Percentiles rank a stretch among this genome's conserved stretches.
Evolutionary conservation across 2,797 vertebrate species (phyloP).

Genomic region (Smutsia gigantea): DNA sequence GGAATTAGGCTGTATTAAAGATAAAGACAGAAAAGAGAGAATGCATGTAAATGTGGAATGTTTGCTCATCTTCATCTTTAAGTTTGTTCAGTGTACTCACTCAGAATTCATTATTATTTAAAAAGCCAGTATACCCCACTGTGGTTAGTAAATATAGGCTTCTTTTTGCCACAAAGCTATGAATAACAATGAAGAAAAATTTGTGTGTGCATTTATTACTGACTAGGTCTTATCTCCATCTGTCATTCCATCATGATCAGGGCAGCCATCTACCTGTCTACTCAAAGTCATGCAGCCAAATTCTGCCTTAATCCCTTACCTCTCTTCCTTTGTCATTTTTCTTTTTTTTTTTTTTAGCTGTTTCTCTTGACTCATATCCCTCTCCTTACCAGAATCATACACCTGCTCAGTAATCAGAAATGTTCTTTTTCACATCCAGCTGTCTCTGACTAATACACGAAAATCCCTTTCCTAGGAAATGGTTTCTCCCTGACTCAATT

Average conservation of each 20-base stretch:
- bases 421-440: background rate
- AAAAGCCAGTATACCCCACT: background rate
- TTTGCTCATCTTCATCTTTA: background rate
- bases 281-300: background rate
- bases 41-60: background rate
- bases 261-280: background rate
- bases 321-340: background rate
- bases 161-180: background rate
- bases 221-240: background rate
- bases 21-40: background rate
- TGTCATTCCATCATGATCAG: background rate
- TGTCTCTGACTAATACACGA: constrained; percentile 54
- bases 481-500: constrained; percentile 19
- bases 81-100: background rate
- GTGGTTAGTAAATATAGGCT: background rate
- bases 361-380: constrained; percentile 39
- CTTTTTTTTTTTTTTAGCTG: background rate
- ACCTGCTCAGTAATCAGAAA: background rate
- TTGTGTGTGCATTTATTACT: background rate
- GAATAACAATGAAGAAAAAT: background rate
- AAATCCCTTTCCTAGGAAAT: constrained; percentile 41
- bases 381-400: background rate
- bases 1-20: background rate
- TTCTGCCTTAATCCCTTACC: background rate
- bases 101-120: constrained; percentile 15